These are phyloP conservation scores for Drosophila auraria DNA, from an alignment of 1,140 invertebrate genomes.

Conservation along the genomic window DNA sequence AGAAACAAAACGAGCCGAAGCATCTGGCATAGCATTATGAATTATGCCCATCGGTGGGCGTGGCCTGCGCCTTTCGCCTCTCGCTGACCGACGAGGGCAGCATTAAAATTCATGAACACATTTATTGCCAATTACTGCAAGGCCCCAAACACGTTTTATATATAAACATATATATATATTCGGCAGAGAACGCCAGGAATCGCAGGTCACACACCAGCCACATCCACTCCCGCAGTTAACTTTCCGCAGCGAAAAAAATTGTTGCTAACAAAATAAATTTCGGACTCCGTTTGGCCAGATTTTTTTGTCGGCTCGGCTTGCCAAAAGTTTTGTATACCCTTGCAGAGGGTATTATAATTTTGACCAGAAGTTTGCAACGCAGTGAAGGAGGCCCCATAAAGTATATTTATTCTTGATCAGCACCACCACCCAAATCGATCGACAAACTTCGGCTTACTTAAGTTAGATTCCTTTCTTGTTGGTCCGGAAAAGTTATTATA, in stretches of 20 bases:
- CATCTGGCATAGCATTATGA: constrained; percentile 79
- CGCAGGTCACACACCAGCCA: constrained; percentile 26
- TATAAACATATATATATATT: constrained; percentile 18
- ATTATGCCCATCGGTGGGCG: constrained; percentile 56
- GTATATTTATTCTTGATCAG: no score
- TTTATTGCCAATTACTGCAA: constrained; percentile 82
- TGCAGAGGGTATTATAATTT: no score
- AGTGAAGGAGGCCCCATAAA: no score
- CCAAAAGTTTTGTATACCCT: constrained; percentile 11
- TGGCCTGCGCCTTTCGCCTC: constrained; percentile 34
- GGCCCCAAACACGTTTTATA: constrained; percentile 68
- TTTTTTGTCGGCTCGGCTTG: constrained; percentile 40
- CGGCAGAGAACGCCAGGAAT: constrained; percentile 18
- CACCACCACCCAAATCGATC: no score
- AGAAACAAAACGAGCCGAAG: constrained; percentile 38
- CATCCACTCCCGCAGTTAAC: not conserved
- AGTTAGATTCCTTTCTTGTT: no score
- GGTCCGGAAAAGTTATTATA: not conserved
- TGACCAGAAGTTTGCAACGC: no score
- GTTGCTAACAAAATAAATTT: constrained; percentile 51
- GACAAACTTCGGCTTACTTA: no score
- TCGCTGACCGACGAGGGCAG: constrained; percentile 62
- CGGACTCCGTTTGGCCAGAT: constrained; percentile 53
- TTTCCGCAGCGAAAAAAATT: constrained; percentile 18
- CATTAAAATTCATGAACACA: constrained; percentile 84